Conservation (phyloP, 2,113 vertebrate genomes). For the Cyanistes caeruleus region DNA sequence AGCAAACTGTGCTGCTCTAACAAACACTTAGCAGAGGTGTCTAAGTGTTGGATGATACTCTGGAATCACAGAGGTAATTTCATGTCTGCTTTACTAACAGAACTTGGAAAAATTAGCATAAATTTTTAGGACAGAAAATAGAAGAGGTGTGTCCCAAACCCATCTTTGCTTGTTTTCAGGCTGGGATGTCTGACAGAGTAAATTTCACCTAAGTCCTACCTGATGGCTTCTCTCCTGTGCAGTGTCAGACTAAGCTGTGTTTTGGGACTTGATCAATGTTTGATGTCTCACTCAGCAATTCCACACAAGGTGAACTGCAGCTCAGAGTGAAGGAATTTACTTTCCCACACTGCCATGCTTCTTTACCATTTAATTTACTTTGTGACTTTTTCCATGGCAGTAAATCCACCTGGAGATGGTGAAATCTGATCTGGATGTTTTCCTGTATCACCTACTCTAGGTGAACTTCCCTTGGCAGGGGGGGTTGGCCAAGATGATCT, state of each 20-base stretch:
- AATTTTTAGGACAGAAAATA: background rate
- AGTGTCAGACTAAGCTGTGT: background rate
- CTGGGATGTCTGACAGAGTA: background rate
- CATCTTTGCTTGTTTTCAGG: background rate
- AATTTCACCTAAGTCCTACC: background rate
- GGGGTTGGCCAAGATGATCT: background rate
- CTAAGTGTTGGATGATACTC: background rate
- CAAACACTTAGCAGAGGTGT: fast-evolving
- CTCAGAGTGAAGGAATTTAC: background rate
- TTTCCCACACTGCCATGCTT: background rate
- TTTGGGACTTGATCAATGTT: background rate
- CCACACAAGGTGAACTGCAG: background rate
- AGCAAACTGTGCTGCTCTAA: background rate
- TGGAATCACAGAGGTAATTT: background rate
- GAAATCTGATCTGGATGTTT: background rate
- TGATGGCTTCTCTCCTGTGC: background rate
- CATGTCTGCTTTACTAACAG: background rate
- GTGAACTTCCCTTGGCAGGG: background rate
- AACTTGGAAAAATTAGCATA: background rate
- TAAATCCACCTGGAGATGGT: background rate
- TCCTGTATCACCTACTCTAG: background rate
- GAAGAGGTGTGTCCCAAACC: background rate
- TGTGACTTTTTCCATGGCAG: background rate
- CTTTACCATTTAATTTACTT: background rate
- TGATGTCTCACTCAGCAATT: background rate